phyloP scores from a whole-genome alignment of 2,888 invertebrate genomes.

The Mamestra brassicae region DNA sequence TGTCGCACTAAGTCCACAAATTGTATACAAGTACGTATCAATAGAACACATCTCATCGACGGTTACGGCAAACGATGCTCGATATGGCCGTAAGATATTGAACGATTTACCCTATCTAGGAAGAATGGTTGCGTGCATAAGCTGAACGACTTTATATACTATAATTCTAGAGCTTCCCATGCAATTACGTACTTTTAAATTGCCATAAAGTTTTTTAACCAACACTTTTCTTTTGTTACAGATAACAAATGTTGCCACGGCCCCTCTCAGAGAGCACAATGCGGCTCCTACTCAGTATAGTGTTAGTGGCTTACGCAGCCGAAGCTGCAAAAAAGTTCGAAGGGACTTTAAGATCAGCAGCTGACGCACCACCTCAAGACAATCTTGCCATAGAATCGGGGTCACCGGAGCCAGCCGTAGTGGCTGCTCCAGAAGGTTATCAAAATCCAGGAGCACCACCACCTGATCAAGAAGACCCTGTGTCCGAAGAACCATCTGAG shows the following conservation, averaged over 20 bases:
- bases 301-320: constrained; percentile 85
- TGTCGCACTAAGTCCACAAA: constrained; percentile 67
- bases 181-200: constrained; percentile 77
- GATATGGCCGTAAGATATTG: constrained; percentile 71
- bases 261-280: constrained; percentile 82
- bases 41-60: constrained; percentile 69
- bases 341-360: constrained; percentile 87
- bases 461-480: constrained; percentile 67
- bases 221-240: constrained; percentile 86
- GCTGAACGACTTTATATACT: constrained; percentile 72
- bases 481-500: constrained; percentile 68
- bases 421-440: constrained; percentile 86
- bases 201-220: constrained; percentile 77
- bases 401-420: constrained; percentile 85
- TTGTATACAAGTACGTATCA: constrained; percentile 65
- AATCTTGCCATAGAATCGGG: constrained; percentile 87
- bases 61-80: constrained; percentile 68
- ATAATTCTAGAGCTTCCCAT: constrained; percentile 78
- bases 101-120: constrained; percentile 71
- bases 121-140: constrained; percentile 77
- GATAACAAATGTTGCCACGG: constrained; percentile 88
- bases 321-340: constrained; percentile 88
- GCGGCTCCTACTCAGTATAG: constrained; percentile 87
- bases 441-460: constrained; percentile 85
- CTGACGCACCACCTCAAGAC: constrained; percentile 88